Evolutionary conservation across 1,140 invertebrate species (phyloP).

Genomic region (Drosophila lacertosa): DNA sequence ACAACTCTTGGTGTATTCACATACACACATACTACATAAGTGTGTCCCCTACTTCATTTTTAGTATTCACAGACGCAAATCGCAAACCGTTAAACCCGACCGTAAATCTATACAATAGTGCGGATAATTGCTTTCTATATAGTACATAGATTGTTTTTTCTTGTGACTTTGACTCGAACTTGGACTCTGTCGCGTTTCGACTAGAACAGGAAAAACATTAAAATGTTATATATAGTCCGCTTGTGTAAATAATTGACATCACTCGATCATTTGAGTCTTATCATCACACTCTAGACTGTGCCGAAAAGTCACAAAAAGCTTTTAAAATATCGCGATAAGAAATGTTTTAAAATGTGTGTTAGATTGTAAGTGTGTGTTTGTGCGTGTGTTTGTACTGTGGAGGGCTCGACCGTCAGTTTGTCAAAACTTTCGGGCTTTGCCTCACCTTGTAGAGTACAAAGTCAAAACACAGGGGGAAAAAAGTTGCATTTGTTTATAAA

Average conservation of each 20-base stretch:
- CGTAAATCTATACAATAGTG: not conserved
- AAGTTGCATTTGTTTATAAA: slow-evolving; percentile 14
- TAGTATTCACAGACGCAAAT: not conserved
- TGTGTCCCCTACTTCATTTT: no score
- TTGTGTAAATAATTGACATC: slow-evolving; percentile 42
- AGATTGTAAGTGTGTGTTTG: not conserved
- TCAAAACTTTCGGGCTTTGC: slow-evolving; percentile 31
- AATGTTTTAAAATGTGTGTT: slow-evolving; percentile 3
- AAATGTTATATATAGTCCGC: slow-evolving; percentile 2
- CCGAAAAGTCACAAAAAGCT: slow-evolving; percentile 3
- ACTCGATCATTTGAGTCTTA: slow-evolving; percentile 31
- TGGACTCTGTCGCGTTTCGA: slow-evolving; percentile 10
- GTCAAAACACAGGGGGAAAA: slow-evolving; percentile 41
- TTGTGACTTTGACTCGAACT: slow-evolving; percentile 19
- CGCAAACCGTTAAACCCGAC: not conserved
- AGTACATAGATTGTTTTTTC: not conserved
- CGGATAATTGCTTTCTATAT: not conserved
- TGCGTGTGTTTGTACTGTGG: slow-evolving; percentile 27
- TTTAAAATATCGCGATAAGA: slow-evolving; percentile 33
- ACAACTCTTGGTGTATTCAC: not conserved
- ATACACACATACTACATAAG: not conserved
- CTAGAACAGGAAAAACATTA: slow-evolving; percentile 22
- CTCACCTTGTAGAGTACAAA: slow-evolving; percentile 57
- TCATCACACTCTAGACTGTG: slow-evolving; percentile 7
- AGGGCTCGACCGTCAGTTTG: slow-evolving; percentile 60